phyloP scores from a whole-genome alignment of 1,140 invertebrate genomes.

The Drosophila novamexicana region DNA sequence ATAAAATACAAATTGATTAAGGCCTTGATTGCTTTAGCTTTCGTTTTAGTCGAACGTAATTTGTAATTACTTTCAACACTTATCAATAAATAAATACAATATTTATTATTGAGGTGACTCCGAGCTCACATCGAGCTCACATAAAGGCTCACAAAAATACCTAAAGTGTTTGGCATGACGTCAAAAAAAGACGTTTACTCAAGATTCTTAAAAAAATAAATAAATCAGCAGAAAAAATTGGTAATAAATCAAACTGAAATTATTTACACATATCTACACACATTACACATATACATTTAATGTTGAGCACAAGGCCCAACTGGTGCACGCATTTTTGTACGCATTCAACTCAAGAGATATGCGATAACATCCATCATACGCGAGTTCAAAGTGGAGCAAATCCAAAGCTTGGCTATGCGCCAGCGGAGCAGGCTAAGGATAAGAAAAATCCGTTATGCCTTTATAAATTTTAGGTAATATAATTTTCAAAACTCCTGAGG shows the following conservation, averaged over 20 bases:
- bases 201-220: constrained; percentile 7
- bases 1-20: background rate
- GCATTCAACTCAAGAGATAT: constrained; percentile 22
- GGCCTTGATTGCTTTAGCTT: too few species aligned
- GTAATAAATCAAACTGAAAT: constrained; percentile 42
- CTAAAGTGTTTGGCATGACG: background rate
- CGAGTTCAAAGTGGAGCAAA: background rate
- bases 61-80: too few species aligned
- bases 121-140: too few species aligned
- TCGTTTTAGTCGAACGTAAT: too few species aligned
- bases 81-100: too few species aligned
- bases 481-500: constrained; percentile 34
- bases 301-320: constrained; percentile 26
- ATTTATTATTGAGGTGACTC: too few species aligned
- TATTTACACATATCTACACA: constrained; percentile 21
- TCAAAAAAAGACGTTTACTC: constrained; percentile 1
- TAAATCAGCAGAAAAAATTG: constrained; percentile 7
- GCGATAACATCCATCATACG: constrained; percentile 35
- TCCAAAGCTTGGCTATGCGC: background rate
- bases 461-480: constrained; percentile 28
- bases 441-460: constrained; percentile 1
- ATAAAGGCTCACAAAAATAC: too few species aligned
- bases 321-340: constrained; percentile 17
- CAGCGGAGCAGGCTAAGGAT: background rate
- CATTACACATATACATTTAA: background rate